Conservation (phyloP, 2,113 vertebrate genomes). For the Brachyhypopomus gauderio region DNA sequence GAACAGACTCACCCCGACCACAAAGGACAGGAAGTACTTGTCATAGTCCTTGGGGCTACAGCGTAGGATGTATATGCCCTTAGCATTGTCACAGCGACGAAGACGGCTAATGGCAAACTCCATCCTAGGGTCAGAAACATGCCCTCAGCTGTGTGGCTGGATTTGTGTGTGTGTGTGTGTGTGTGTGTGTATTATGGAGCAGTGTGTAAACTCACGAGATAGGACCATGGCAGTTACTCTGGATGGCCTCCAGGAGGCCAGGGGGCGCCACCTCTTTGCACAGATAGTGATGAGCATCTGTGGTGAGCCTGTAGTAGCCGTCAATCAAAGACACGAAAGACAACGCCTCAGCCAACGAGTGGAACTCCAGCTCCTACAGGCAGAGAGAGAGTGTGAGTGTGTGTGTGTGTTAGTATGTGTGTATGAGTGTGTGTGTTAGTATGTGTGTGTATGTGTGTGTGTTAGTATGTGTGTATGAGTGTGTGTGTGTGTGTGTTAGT, state of each 20-base stretch:
- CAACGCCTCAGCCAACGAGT: conserved; percentile 84
- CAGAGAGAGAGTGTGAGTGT: background rate
- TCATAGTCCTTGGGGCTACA: conserved; percentile 94
- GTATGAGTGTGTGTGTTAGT: background rate
- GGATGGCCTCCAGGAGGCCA: conserved; percentile 87
- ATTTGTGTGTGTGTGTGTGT: background rate
- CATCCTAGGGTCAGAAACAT: conserved; percentile 76
- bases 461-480: background rate
- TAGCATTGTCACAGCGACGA: conserved; percentile 86
- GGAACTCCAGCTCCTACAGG: conserved; percentile 89
- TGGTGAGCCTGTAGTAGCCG: conserved; percentile 92
- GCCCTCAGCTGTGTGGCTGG: background rate
- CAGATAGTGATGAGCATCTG: conserved; percentile 93
- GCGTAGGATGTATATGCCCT: conserved; percentile 89
- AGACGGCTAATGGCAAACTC: conserved; percentile 90
- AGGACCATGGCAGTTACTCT: conserved; percentile 92
- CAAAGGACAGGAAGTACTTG: conserved; percentile 95
- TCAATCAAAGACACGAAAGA: conserved; percentile 95
- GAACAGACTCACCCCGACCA: conserved; percentile 84
- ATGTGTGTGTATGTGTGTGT: background rate
- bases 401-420: background rate
- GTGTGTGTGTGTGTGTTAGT: background rate
- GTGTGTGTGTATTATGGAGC: background rate
- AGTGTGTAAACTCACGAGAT: conserved; percentile 83
- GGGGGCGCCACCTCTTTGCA: conserved; percentile 95